phyloP scores from a whole-genome alignment of 2,113 vertebrate genomes.

The Cairina moschata region DNA sequence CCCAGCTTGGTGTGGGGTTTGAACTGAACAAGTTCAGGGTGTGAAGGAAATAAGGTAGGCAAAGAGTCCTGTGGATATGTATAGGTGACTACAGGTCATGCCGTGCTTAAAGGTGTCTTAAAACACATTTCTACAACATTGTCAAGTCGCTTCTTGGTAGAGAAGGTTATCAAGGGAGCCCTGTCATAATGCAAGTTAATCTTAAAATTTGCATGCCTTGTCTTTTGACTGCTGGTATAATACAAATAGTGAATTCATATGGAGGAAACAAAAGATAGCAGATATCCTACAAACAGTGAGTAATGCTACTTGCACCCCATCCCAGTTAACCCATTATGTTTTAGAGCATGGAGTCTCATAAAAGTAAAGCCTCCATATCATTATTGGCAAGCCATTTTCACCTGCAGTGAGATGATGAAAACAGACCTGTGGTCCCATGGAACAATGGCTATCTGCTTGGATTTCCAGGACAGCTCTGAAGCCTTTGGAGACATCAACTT shows the following conservation, averaged over 20 bases:
- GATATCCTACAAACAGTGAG: background rate
- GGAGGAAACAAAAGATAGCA: background rate
- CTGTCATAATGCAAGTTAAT: background rate
- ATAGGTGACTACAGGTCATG: background rate
- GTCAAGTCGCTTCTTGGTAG: background rate
- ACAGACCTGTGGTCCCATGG: background rate
- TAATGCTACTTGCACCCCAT: background rate
- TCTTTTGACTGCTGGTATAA: background rate
- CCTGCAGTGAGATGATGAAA: background rate
- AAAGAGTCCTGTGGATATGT: background rate
- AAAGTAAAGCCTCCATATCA: background rate
- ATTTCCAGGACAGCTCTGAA: background rate
- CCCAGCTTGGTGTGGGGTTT: too few relatives aligned
- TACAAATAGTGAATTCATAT: background rate
- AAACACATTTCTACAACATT: rapidly evolving
- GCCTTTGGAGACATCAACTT: background rate
- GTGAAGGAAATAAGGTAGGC: background rate
- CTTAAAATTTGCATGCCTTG: background rate
- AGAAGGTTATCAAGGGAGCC: background rate
- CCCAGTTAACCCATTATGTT: background rate
- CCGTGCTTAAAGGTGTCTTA: background rate
- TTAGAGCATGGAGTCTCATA: background rate
- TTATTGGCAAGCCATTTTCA: background rate
- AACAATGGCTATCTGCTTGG: background rate
- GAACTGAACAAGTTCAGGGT: background rate